Percentiles rank a stretch among this genome's conserved stretches.
Evolutionary conservation across 2,113 vertebrate species (phyloP).

Genomic region (Cochlearius cochlearius): DNA sequence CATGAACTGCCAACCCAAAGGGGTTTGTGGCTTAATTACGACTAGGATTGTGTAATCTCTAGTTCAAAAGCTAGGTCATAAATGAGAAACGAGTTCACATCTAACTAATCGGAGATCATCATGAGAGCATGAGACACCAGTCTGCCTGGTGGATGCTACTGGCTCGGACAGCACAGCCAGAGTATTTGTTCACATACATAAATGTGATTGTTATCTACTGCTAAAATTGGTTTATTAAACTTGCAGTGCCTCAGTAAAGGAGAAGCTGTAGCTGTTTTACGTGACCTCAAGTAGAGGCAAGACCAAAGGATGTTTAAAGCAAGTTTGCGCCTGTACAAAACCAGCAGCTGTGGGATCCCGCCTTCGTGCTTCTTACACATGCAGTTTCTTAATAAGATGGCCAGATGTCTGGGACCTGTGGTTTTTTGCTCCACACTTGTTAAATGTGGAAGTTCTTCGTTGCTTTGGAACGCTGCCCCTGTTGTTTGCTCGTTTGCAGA

Average conservation of each 20-base stretch:
- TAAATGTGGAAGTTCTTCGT: background rate
- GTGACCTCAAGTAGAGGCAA: background rate
- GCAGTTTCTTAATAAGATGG: background rate
- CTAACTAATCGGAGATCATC: background rate
- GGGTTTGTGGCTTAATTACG: background rate
- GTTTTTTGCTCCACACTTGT: background rate
- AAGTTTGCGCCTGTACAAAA: background rate
- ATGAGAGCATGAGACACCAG: background rate
- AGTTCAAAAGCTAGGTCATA: background rate
- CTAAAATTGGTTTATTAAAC: background rate
- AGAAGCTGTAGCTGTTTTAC: background rate
- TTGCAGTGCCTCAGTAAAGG: background rate
- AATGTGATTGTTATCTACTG: background rate
- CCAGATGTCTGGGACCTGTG: background rate
- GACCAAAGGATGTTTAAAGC: background rate
- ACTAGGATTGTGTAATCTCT: background rate
- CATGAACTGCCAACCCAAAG: background rate
- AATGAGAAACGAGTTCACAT: background rate
- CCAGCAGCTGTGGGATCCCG: background rate
- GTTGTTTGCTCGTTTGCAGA: background rate
- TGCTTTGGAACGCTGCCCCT: background rate
- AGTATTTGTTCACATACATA: background rate
- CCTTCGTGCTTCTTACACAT: background rate
- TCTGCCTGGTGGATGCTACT: background rate
- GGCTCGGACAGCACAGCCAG: background rate